Percentiles rank a stretch among this genome's conserved stretches.
phyloP scores from a whole-genome alignment of 2,797 vertebrate species.

The Clarias fuscus region DNA sequence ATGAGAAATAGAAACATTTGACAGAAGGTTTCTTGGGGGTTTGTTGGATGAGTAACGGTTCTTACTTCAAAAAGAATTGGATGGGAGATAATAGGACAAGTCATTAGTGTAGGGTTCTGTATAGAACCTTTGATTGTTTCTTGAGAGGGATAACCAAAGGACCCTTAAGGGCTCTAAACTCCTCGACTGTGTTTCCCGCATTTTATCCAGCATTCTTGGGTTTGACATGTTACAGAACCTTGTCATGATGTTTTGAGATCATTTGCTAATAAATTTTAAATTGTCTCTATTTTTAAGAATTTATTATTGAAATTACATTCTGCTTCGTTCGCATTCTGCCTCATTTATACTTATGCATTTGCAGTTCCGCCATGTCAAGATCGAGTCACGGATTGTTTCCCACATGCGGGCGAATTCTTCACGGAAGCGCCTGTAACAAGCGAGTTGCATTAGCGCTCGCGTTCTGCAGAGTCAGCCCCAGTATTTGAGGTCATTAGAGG shows the following conservation, averaged over 20 bases:
- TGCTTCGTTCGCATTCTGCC: background rate
- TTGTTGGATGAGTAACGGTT: background rate
- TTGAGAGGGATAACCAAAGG: no score
- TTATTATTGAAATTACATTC: background rate
- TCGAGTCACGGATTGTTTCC: conserved; percentile 8
- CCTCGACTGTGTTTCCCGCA: background rate
- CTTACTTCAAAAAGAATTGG: background rate
- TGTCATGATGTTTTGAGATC: background rate
- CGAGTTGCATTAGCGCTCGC: background rate
- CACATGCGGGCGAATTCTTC: background rate
- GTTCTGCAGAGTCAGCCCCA: conserved; percentile 26
- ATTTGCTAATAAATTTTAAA: background rate
- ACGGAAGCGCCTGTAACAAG: conserved; percentile 19
- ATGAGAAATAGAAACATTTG: background rate
- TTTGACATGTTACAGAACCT: background rate
- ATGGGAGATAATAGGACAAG: no score
- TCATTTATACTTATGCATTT: background rate
- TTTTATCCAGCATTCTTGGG: background rate
- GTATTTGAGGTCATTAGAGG: conserved; percentile 41
- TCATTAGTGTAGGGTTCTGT: background rate
- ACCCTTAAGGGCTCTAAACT: background rate
- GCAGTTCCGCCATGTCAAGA: background rate
- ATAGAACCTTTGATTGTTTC: background rate
- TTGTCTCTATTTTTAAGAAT: background rate
- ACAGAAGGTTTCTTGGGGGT: background rate